Evolutionary conservation across 2,888 invertebrate genomes (phyloP), one percentile per base, ranked within the genome.

Genomic region (Pomacea canaliculata): DNA sequence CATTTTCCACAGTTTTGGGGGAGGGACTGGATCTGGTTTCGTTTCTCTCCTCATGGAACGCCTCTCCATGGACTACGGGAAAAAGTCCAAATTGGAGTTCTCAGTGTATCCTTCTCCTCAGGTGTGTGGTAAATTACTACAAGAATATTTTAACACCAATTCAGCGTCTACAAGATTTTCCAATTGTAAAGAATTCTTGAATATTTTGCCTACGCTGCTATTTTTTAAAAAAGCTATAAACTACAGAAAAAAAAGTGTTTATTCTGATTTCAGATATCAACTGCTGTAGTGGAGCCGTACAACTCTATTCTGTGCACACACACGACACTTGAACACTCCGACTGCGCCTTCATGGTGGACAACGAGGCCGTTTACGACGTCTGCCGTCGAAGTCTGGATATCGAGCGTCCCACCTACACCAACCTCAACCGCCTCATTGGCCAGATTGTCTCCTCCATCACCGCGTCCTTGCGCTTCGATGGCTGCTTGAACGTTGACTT

Each of bases 311-410:
- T 80, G 59, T 76, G 68, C 27, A 79, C 80, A 8, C 80, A 80
- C 68, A 72, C 79, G 60, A 97, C 97, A 78, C 85, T 93, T 81
- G 97, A 97, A 91, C 97, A 97, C 92, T 96, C 96, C 0, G 97
- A 97, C 93, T 97, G 97, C 91, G 97, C 97, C 71, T 98, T 98
- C 92, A 97, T 97, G 97, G 96, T 92, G 70, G 97, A 97, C 92
- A 97, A 97, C 87, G 97, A 97, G 90, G 97, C 97, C 65, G 77
- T 79, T 63, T 89, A 97, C 90, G 96, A 97, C 87, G 96, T 97
- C 84, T 97, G 97, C 91, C 93, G 95, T 60, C 81, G 82, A 67
- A 95, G 95, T 85, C 92, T 98, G 73, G 94, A 94, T 84, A 95
- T 97, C 77, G 96, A 94, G 86, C 92, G 96, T 65, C 96, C 96